Evolutionary conservation across 2,113 vertebrate species (phyloP).

Genomic region (Saguinus imperator): DNA sequence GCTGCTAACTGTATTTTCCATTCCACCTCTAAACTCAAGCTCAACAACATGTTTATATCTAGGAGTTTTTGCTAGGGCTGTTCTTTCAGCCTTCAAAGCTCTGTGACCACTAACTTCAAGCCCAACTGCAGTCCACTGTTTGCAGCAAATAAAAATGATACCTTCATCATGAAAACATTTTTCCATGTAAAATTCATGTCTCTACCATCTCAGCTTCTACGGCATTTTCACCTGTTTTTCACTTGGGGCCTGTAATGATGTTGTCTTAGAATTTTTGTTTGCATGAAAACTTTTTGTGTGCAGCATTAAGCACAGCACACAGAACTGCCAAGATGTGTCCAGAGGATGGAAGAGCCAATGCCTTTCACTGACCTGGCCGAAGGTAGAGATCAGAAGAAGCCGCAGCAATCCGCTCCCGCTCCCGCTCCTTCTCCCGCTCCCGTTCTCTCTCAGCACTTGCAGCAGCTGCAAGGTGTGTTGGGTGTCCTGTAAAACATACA

Average conservation of each 20-base stretch:
- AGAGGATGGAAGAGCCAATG: background rate
- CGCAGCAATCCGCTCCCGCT: slow-evolving; percentile 81
- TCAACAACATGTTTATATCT: background rate
- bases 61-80: background rate
- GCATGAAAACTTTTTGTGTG: no score
- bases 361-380: slow-evolving; percentile 81
- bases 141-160: background rate
- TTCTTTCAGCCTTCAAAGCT: background rate
- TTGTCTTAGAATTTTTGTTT: background rate
- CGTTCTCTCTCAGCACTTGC: slow-evolving; percentile 88
- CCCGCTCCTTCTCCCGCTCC: slow-evolving; percentile 80
- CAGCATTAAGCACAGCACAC: background rate
- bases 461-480: slow-evolving; percentile 89
- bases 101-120: background rate
- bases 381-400: slow-evolving; percentile 86
- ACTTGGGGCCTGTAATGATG: background rate
- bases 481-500: slow-evolving; percentile 86
- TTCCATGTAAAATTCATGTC: background rate
- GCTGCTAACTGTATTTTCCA: background rate
- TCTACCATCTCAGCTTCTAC: background rate
- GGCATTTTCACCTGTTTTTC: background rate
- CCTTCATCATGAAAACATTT: background rate
- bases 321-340: background rate
- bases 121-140: background rate
- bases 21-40: background rate